These are phyloP conservation scores for Pterophyllum scalare DNA, from an alignment of 2,113 vertebrate species.

Conservation along the genomic window DNA sequence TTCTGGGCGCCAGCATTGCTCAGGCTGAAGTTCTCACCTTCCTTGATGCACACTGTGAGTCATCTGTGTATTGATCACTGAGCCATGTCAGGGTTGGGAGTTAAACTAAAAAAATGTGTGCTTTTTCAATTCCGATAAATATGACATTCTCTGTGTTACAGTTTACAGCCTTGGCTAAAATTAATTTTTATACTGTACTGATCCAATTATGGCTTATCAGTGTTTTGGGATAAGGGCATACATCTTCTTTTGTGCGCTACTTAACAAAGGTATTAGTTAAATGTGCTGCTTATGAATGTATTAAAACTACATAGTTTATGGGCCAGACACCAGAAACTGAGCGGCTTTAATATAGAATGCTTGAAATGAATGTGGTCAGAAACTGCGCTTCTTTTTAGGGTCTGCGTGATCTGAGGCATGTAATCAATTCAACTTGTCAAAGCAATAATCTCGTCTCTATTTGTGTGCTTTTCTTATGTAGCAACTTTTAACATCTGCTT, in stretches of 20 bases:
- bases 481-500: not conserved
- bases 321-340: not conserved
- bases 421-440: not conserved
- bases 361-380: rapidly evolving
- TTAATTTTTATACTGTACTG: too few species aligned
- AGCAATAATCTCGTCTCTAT: not conserved
- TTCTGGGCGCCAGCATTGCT: constrained; percentile 91
- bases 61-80: not conserved
- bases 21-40: constrained; percentile 93
- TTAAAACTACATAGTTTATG: not conserved
- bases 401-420: not conserved
- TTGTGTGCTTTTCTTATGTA: not conserved
- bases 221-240: too few species aligned
- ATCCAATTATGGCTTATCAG: too few species aligned
- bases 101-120: not conserved
- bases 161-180: not conserved
- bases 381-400: not conserved
- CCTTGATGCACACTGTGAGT: constrained; percentile 93
- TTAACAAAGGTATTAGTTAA: not conserved
- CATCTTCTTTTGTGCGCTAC: not conserved
- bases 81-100: not conserved
- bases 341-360: not conserved
- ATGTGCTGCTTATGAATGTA: not conserved
- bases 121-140: not conserved
- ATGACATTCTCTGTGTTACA: not conserved